Evolutionary conservation across 2,113 vertebrate species (phyloP).

Genomic region (Scatophagus argus): DNA sequence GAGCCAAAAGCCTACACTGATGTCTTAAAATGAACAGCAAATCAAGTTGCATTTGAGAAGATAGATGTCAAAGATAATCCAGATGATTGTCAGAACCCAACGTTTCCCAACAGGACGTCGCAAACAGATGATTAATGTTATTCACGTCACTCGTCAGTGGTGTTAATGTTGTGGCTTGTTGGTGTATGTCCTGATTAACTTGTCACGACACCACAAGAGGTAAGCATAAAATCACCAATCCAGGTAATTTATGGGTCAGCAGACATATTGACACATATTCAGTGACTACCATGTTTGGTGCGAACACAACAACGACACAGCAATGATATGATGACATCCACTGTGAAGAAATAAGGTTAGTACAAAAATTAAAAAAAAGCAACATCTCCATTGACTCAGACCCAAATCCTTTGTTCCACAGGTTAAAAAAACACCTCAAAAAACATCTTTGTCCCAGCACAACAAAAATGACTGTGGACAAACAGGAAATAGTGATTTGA

Average conservation of each 20-base stretch:
- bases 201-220: no score
- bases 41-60: neutral
- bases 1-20: neutral
- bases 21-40: neutral
- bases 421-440: neutral
- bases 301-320: neutral
- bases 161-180: no score
- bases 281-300: neutral
- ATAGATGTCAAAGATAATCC: no score
- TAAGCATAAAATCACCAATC: no score
- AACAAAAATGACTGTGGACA: constrained; percentile 35
- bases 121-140: no score
- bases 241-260: neutral
- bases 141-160: no score
- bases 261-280: neutral
- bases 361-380: neutral
- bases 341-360: neutral
- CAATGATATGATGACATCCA: no score
- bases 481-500: constrained; percentile 71
- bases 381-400: neutral
- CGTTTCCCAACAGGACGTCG: no score
- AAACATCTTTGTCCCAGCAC: neutral
- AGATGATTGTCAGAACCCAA: no score
- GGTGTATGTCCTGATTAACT: no score
- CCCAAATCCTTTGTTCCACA: neutral